These are phyloP conservation scores for Luffia ferchaultella DNA, from an alignment of 2,888 invertebrate species.

Conservation along the genomic window DNA sequence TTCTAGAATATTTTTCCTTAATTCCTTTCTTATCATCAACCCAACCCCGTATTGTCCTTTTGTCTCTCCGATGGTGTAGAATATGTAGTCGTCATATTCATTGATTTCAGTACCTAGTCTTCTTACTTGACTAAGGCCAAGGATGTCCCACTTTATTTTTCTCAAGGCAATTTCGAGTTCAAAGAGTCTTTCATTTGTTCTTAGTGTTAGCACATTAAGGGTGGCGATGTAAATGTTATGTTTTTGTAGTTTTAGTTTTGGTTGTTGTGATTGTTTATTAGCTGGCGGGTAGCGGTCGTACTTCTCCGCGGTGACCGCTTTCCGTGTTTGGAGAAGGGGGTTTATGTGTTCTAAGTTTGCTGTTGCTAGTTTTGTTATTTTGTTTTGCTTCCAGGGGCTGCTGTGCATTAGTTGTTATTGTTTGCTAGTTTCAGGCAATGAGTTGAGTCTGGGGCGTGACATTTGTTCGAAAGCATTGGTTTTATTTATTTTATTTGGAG, in stretches of 20 bases:
- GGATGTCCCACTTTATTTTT: slow-evolving; percentile 9
- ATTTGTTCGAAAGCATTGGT: slow-evolving; percentile 10
- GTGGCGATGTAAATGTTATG: slow-evolving; percentile 5
- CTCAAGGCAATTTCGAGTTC: slow-evolving; percentile 10
- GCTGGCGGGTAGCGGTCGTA: not conserved
- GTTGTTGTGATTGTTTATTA: not conserved
- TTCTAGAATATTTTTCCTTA: not conserved
- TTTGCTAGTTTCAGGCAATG: slow-evolving; percentile 9
- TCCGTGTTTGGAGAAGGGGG: not conserved
- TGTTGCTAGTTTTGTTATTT: slow-evolving; percentile 1
- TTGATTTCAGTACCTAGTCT: slow-evolving; percentile 4
- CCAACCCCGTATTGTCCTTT: slow-evolving; percentile 8
- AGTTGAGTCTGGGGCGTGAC: slow-evolving; percentile 9
- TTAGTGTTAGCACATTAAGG: slow-evolving; percentile 7
- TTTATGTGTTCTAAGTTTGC: not conserved
- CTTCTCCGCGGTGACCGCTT: not conserved
- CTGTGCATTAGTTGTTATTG: slow-evolving; percentile 10
- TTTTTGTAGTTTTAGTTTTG: slow-evolving; percentile 3
- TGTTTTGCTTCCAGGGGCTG: slow-evolving; percentile 7
- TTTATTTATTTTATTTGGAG: slow-evolving; percentile 9
- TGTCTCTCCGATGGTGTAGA: slow-evolving; percentile 11
- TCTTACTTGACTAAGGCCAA: slow-evolving; percentile 9
- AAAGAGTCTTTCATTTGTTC: slow-evolving; percentile 8
- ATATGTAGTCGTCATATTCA: slow-evolving; percentile 5
- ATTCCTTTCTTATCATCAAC: slow-evolving; percentile 7